Percentiles rank a stretch among this genome's conserved stretches.
Evolutionary conservation across 2,888 invertebrate species (phyloP).

Genomic region (Melangyna quadrimaculata): DNA sequence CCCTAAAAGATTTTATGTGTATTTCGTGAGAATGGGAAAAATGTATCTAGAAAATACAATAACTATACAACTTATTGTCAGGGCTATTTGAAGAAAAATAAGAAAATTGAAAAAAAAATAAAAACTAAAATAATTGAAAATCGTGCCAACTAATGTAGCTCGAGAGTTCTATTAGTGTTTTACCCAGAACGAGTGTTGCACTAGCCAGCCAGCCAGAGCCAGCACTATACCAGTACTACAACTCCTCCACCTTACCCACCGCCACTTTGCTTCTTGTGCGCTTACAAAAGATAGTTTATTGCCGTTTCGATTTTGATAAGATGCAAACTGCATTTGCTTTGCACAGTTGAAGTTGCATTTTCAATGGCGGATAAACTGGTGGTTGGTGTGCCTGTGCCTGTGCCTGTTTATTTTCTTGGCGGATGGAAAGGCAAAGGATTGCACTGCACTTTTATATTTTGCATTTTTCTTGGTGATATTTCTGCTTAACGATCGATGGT

Average conservation of each 20-base stretch:
- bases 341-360: constrained; percentile 35
- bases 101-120: neutral
- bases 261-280: constrained; percentile 13
- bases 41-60: constrained; percentile 12
- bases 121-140: constrained; percentile 66
- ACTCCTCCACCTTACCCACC: constrained; percentile 9
- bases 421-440: constrained; percentile 4
- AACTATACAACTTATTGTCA: constrained; percentile 32
- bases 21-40: constrained; percentile 68
- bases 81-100: constrained; percentile 56
- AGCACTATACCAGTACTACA: neutral
- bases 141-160: constrained; percentile 62
- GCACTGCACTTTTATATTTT: constrained; percentile 34
- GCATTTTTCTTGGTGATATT: constrained; percentile 63
- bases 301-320: constrained; percentile 71
- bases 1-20: constrained; percentile 45
- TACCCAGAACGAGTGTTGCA: neutral
- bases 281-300: constrained; percentile 64
- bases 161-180: constrained; percentile 35
- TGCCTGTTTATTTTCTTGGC: neutral
- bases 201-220: neutral
- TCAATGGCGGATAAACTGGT: constrained; percentile 38
- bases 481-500: constrained; percentile 69
- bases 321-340: constrained; percentile 59
- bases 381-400: no score